These are phyloP conservation scores for Amphibalanus amphitrite DNA, from an alignment of 1,140 invertebrate species.

Conservation along the genomic window DNA sequence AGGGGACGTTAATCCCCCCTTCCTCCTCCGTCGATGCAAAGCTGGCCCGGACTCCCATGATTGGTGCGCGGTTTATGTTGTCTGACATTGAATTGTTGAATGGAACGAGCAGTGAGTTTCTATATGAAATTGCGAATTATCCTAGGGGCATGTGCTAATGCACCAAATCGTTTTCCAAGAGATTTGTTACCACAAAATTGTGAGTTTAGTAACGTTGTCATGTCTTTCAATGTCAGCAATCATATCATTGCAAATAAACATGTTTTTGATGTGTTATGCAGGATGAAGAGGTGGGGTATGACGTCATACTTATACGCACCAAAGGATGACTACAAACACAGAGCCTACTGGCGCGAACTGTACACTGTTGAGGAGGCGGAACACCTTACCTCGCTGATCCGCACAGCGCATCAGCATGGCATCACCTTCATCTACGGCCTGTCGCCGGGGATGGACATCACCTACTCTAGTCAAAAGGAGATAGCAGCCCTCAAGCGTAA, in stretches of 20 bases:
- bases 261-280: constrained; percentile 22
- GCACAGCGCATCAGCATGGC: constrained; percentile 65
- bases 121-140: neutral
- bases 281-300: constrained; percentile 86
- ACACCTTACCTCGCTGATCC: constrained; percentile 78
- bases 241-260: no score
- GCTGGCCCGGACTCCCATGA: no score
- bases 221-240: no score
- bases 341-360: constrained; percentile 89
- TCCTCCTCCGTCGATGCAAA: no score
- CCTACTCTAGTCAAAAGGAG: constrained; percentile 88
- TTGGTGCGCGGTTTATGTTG: no score
- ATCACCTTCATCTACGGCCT: constrained; percentile 94
- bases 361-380: constrained; percentile 96
- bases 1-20: no score
- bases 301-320: constrained; percentile 96
- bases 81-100: no score
- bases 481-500: constrained; percentile 71
- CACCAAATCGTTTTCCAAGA: neutral
- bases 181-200: no score
- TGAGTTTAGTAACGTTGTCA: no score
- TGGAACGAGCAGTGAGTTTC: no score
- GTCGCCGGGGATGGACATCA: constrained; percentile 95
- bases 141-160: neutral
- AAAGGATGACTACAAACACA: constrained; percentile 93